phyloP scores from a whole-genome alignment of 92 coral and sea anemone species.

The Meandrina meandrites region DNA sequence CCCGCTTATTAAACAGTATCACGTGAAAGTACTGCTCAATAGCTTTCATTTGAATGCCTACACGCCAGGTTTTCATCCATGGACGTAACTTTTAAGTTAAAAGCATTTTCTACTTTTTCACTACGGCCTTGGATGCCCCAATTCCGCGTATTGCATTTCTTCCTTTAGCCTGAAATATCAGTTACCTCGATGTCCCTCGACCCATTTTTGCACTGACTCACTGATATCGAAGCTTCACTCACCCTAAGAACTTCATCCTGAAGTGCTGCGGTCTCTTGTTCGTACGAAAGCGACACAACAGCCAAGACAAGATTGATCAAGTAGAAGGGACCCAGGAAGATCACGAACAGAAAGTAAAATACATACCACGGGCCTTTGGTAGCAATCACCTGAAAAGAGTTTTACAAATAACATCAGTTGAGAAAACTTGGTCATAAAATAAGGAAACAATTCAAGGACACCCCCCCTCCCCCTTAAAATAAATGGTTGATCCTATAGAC shows the following conservation, averaged over 20 bases:
- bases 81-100: background rate
- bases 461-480: no score
- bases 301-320: conserved; percentile 98
- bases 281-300: conserved; percentile 96
- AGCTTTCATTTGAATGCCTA: background rate
- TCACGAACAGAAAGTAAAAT: conserved; percentile 89
- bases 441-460: background rate
- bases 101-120: background rate
- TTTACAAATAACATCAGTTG: background rate
- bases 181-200: no score
- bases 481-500: no score
- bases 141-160: background rate
- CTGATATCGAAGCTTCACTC: conserved; percentile 2
- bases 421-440: background rate
- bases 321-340: conserved; percentile 96
- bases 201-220: background rate
- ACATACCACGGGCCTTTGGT: conserved; percentile 95
- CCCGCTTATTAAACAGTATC: no score
- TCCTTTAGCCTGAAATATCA: background rate
- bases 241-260: conserved; percentile 86
- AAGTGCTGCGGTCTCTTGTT: conserved; percentile 93
- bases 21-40: background rate
- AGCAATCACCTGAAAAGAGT: conserved; percentile 78
- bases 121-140: background rate
- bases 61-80: background rate